These are phyloP conservation scores for Catocala nupta DNA, from an alignment of 2,888 invertebrate genomes.

Conservation along the genomic window DNA sequence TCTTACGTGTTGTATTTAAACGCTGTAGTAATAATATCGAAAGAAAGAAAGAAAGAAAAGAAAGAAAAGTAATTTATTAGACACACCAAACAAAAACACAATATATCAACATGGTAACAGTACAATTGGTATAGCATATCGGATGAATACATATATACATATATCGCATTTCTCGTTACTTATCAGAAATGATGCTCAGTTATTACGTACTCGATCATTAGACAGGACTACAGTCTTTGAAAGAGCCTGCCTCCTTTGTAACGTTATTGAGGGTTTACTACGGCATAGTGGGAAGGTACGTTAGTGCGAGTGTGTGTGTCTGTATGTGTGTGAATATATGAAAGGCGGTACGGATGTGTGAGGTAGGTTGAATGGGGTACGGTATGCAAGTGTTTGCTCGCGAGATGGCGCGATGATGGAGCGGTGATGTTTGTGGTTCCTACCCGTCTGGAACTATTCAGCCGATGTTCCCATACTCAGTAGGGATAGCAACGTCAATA, in stretches of 20 bases:
- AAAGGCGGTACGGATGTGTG: slow-evolving; percentile 57
- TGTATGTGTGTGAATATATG: slow-evolving; percentile 74
- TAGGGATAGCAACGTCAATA: slow-evolving; percentile 41
- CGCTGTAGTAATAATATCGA: background rate
- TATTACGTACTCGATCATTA: slow-evolving; percentile 51
- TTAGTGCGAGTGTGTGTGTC: slow-evolving; percentile 50
- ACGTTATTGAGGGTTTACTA: slow-evolving; percentile 42
- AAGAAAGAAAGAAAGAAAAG: too few species aligned
- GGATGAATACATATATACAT: background rate
- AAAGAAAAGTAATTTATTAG: too few species aligned
- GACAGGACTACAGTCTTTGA: slow-evolving; percentile 43
- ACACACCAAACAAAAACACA: too few species aligned
- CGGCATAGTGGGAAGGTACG: slow-evolving; percentile 30
- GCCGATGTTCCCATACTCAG: slow-evolving; percentile 58
- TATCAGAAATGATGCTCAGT: slow-evolving; percentile 25
- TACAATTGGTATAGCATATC: too few species aligned
- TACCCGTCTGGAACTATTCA: slow-evolving; percentile 73
- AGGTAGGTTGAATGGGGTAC: slow-evolving; percentile 37
- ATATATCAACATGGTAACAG: too few species aligned
- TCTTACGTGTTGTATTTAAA: too few species aligned
- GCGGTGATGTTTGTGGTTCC: slow-evolving; percentile 76
- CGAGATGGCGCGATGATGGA: slow-evolving; percentile 75
- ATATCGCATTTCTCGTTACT: background rate
- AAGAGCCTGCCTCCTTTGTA: slow-evolving; percentile 55
- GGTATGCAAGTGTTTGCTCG: slow-evolving; percentile 73